Evolutionary conservation across 2,113 vertebrate species (phyloP).

Genomic region (Kryptolebias marmoratus): DNA sequence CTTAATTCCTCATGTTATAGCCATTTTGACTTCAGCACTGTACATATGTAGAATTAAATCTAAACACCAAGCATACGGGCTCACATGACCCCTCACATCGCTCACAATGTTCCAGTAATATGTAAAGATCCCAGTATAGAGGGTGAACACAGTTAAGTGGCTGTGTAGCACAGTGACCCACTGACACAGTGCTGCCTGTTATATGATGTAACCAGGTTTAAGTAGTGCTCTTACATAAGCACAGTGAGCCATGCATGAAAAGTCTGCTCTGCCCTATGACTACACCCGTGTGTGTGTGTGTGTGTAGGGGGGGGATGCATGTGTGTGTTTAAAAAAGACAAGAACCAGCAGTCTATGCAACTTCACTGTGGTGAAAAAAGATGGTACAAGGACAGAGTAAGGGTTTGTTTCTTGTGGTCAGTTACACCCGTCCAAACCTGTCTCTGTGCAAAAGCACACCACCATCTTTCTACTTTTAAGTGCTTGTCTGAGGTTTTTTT

Average conservation of each 20-base stretch:
- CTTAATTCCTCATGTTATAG: too few relatives aligned
- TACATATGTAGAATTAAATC: too few relatives aligned
- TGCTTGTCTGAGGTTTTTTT: conserved; percentile 18
- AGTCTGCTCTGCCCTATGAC: conserved; percentile 69
- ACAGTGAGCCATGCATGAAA: conserved; percentile 74
- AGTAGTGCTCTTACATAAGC: conserved; percentile 78
- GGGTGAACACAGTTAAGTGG: conserved; percentile 44
- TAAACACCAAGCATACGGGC: not conserved
- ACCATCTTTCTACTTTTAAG: conserved; percentile 16
- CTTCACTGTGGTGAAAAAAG: conserved; percentile 54
- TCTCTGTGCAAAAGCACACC: conserved; percentile 9
- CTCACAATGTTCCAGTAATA: conserved; percentile 21
- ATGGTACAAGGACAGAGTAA: conserved; percentile 44
- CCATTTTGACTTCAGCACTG: not conserved
- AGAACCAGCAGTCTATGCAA: conserved; percentile 58
- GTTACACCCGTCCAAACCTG: conserved; percentile 2
- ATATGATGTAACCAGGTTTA: conserved; percentile 74
- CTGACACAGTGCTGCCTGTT: conserved; percentile 79
- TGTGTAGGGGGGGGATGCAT: not conserved
- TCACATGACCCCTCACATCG: not conserved
- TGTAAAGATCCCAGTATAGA: conserved; percentile 34
- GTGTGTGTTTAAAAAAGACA: not conserved
- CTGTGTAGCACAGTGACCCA: conserved; percentile 76
- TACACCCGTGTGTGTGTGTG: conserved; percentile 47
- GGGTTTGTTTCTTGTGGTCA: conserved; percentile 39